Evolutionary conservation across 2,113 vertebrate genomes (phyloP), one percentile per base, ranked within the genome.

Genomic region (Brienomyrus brachyistius): DNA sequence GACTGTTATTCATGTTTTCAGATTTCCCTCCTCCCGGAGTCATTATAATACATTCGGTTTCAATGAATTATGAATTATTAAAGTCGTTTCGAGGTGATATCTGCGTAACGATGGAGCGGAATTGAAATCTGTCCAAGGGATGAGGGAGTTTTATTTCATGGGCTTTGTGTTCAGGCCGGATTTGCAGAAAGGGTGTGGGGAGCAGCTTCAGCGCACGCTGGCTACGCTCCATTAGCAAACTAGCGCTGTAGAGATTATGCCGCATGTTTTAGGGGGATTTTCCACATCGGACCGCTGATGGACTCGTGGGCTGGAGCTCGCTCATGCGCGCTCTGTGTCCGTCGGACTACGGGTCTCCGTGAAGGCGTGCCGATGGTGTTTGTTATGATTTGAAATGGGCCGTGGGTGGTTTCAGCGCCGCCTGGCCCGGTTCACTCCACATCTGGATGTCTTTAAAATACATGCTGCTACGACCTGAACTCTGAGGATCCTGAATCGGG

Each of bases 381-480:
- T 86, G 85, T 52, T 51, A 86, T 86, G 23, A 54, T 86, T 86
- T 86, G 27, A 86, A 86, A 85, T 35, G 48, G 9, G n/a, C 45
- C 31, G 23, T 19, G 85, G 85, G 50, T 19, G 48, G n/a, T 5
- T 80, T 17, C 35, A 19, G 35, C 7, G 35, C 74, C 15, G 35
- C 74, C 35, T 80, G 74, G 74, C 27, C 50, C 0, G 15, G 47
- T 7, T 86, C 85, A 52, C 50, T 86, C 50, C 85, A 86, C 85
- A 86, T 86, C 48, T 86, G 85, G 85, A 54, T 54, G 23, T 50
- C 85, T 86, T 86, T 52, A 86, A 31, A 52, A 50, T 5, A n/a
- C 43, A 11, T 54, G 5, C n/a, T 27, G 50, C 31, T 52, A 52
- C 0, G 13, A 52, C 9, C n/a, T 52, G 85, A 15, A 35, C 47